A percentile compares a stretch with the other conserved stretches of the same genome.
These are phyloP conservation scores for Sander lucioperca DNA, from an alignment of 2,113 vertebrate genomes.

Conservation along the genomic window DNA sequence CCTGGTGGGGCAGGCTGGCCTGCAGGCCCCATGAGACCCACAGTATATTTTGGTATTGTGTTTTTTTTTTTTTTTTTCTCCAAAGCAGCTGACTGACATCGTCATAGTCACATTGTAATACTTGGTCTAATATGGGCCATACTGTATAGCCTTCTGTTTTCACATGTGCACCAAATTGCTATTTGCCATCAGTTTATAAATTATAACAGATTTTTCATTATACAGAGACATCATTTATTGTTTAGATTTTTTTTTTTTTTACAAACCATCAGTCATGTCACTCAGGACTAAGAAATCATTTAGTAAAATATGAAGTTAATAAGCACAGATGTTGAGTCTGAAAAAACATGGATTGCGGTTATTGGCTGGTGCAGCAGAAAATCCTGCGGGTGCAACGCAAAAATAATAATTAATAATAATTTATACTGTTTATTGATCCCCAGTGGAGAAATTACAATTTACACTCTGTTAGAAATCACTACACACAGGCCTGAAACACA, in stretches of 20 bases:
- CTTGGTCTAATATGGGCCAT: neutral
- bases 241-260: neutral
- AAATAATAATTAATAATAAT: too few species aligned
- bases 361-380: neutral
- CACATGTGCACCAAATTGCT: neutral
- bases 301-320: neutral
- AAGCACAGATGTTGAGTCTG: neutral
- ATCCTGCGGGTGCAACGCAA: neutral
- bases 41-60: neutral
- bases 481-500: too few species aligned
- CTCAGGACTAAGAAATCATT: neutral
- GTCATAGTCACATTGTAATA: neutral
- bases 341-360: neutral
- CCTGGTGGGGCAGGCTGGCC: too few species aligned
- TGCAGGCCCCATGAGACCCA: neutral
- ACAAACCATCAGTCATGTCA: neutral
- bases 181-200: neutral
- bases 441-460: too few species aligned
- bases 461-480: too few species aligned
- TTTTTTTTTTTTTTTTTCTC: neutral
- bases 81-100: neutral
- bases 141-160: neutral
- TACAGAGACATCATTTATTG: neutral
- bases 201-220: neutral
- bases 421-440: too few species aligned